Conservation (phyloP, 2,113 vertebrate genomes). For the Capricornis sumatraensis region DNA sequence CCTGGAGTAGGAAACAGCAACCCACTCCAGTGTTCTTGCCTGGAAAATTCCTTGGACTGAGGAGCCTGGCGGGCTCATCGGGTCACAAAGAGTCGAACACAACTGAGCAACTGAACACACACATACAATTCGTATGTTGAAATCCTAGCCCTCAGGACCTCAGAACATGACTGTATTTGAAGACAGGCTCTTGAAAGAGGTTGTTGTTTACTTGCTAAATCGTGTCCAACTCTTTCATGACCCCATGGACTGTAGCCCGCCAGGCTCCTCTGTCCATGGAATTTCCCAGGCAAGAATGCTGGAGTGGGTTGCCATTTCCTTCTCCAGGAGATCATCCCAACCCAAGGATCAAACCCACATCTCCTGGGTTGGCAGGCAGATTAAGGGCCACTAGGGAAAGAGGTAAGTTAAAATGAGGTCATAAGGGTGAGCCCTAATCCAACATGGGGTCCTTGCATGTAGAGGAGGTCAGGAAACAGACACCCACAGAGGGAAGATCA, state of each 20-base stretch:
- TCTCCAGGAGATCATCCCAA: not conserved
- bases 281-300: not conserved
- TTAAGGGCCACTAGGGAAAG: not conserved
- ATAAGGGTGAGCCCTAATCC: not conserved
- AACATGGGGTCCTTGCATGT: not conserved
- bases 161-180: not conserved
- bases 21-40: not conserved
- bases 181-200: not conserved
- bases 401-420: not conserved
- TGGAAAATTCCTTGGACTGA: not conserved
- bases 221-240: not conserved
- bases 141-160: not conserved
- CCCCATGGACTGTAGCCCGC: not conserved
- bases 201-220: not conserved
- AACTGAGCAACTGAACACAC: not conserved
- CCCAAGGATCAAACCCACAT: not conserved
- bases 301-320: not conserved
- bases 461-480: not conserved
- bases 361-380: not conserved
- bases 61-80: accelerated
- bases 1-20: not conserved
- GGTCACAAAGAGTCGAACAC: not conserved
- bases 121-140: not conserved
- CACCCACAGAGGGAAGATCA: no score
- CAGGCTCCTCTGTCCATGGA: not conserved